phyloP scores from a whole-genome alignment of 2,888 invertebrate species.

The Altica lythri region DNA sequence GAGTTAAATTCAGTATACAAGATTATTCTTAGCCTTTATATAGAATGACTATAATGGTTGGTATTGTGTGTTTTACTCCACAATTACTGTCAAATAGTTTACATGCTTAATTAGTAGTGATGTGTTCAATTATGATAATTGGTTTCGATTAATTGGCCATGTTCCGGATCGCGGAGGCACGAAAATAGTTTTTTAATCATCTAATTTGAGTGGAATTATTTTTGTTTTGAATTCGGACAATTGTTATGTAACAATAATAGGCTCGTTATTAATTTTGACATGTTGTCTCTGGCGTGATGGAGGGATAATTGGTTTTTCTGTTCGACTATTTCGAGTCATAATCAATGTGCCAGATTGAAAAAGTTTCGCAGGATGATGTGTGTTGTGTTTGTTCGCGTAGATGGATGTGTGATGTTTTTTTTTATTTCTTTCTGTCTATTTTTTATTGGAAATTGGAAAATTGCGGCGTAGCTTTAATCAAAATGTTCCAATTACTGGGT shows the following conservation, averaged over 20 bases:
- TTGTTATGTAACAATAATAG: constrained; percentile 27
- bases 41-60: constrained; percentile 33
- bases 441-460: no score
- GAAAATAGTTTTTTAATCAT: constrained; percentile 45
- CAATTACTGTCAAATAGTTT: constrained; percentile 57
- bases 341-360: constrained; percentile 20
- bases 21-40: constrained; percentile 34
- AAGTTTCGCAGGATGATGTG: constrained; percentile 11
- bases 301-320: constrained; percentile 24
- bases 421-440: not conserved
- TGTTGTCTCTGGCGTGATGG: constrained; percentile 23
- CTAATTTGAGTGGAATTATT: constrained; percentile 42
- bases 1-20: constrained; percentile 40
- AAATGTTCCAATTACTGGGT: no score
- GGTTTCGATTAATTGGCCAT: constrained; percentile 56
- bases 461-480: no score
- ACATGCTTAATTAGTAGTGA: constrained; percentile 57
- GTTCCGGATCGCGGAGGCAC: constrained; percentile 42
- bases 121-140: constrained; percentile 59
- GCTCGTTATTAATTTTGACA: constrained; percentile 29
- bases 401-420: constrained; percentile 4
- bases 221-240: constrained; percentile 33
- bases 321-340: constrained; percentile 17
- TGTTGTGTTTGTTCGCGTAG: not conserved
- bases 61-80: constrained; percentile 31